Base-by-base conservation (phyloP, 2,797 vertebrate genomes). In the Semotilus atromaculatus region DNA sequence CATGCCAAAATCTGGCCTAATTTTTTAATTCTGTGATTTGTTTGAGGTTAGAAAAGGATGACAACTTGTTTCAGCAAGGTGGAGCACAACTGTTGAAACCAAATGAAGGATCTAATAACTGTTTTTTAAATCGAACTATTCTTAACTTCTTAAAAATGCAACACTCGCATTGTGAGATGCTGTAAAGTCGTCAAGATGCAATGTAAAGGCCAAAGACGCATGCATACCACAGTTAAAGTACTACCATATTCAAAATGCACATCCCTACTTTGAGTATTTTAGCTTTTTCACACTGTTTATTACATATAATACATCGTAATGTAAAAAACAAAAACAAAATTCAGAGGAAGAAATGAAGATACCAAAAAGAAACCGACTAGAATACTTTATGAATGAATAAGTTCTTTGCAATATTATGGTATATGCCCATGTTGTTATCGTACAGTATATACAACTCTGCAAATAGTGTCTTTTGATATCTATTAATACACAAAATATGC, bases 251-350 rank as follows among this genome's bases (percentile, higher is more conserved):
- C 7, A 21, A 64, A 64, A 83, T 75, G 43, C 58, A 67, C 34
- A 67, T 53, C 23, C 34, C 23, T 53, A 38, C 19, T 62, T 51
- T 26, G 70, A 45, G 53, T 40, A 82, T 45, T 31, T 71, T 48
- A 26, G 43, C 53, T 82, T 85, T 86, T 60, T 29, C 34, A 88
- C 82, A 86, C 14, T 7, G 14, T 89, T 87, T 86, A 88, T 88
- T 85, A 80, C 62, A 80, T 55, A 73, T 82, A 89, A 78, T 34
- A 67, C 31, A 66, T 76, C 23, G 71, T 45, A 83, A 45, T 45
- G 38, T 74, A 73, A 84, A 72, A 43, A 48, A 53, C 58, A 74
- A 75, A 26, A 64, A n/a, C 45, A 82, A 16, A 75, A 26, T 6
- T 1, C 18, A 78, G 76, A 45, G 26, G 40, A 62, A 76, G 9